Conservation (phyloP, 2,888 invertebrate genomes). For the Drosophila nr. medialis region DNA sequence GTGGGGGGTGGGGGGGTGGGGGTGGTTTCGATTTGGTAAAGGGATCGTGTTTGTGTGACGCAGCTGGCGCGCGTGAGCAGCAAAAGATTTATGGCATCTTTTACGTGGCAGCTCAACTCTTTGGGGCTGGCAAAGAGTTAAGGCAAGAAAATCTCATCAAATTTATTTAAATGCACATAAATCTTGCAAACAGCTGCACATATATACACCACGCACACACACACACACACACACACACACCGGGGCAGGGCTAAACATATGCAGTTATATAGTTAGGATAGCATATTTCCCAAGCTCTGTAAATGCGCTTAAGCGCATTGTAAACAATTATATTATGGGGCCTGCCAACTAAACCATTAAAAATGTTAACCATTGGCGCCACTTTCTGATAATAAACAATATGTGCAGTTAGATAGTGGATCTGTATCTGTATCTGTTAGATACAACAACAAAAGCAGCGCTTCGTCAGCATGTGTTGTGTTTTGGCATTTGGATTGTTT, state of each 20-base stretch:
- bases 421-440: conserved; percentile 29
- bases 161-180: conserved; percentile 79
- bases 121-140: conserved; percentile 46
- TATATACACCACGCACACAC: conserved; percentile 6
- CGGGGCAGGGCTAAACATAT: conserved; percentile 11
- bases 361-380: conserved; percentile 77
- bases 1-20: neutral
- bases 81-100: conserved; percentile 76
- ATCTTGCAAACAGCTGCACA: conserved; percentile 63
- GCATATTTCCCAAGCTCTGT: conserved; percentile 22
- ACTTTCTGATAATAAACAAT: conserved; percentile 79
- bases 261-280: conserved; percentile 16
- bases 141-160: conserved; percentile 72
- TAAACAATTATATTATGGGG: conserved; percentile 55
- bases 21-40: neutral
- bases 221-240: neutral
- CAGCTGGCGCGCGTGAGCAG: conserved; percentile 62
- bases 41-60: conserved; percentile 25
- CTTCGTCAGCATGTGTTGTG: conserved; percentile 23
- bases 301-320: conserved; percentile 56
- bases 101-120: conserved; percentile 68
- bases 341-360: conserved; percentile 56
- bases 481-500: conserved; percentile 57
- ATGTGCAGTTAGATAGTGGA: conserved; percentile 13
- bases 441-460: conserved; percentile 10